Conservation (phyloP, 2,888 invertebrate genomes). For the Eupithecia subfuscata region DNA sequence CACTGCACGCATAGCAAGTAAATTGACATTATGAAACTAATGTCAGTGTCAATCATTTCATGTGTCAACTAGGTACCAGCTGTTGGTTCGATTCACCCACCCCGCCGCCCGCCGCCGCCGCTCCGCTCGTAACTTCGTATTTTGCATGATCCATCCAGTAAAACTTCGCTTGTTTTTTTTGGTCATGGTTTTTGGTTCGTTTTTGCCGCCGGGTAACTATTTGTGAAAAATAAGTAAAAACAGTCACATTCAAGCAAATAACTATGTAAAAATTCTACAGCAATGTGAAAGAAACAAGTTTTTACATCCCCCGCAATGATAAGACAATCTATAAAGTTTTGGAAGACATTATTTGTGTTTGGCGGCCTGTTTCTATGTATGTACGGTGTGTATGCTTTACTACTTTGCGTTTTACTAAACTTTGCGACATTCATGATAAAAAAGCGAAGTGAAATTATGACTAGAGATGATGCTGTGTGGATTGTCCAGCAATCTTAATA, state of each 20-base stretch:
- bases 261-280: conserved; percentile 33
- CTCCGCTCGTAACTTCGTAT: neutral
- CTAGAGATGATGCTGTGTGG: too few species aligned
- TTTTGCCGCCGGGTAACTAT: neutral
- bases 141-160: neutral
- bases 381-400: conserved; percentile 50
- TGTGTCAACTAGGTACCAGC: too few species aligned
- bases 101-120: too few species aligned
- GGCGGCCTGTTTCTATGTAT: conserved; percentile 69
- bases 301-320: conserved; percentile 71
- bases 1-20: too few species aligned
- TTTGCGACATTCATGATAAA: conserved; percentile 1
- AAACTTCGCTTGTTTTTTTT: neutral
- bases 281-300: conserved; percentile 64
- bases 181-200: conserved; percentile 1
- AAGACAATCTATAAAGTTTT: conserved; percentile 74
- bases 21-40: too few species aligned
- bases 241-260: neutral
- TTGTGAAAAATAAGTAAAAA: neutral
- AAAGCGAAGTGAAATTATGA: neutral
- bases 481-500: too few species aligned
- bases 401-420: conserved; percentile 13
- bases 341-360: conserved; percentile 71
- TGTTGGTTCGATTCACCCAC: too few species aligned
- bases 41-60: too few species aligned